phyloP scores from a whole-genome alignment of 2,113 vertebrate species.

The Rhabdomys dilectus region DNA sequence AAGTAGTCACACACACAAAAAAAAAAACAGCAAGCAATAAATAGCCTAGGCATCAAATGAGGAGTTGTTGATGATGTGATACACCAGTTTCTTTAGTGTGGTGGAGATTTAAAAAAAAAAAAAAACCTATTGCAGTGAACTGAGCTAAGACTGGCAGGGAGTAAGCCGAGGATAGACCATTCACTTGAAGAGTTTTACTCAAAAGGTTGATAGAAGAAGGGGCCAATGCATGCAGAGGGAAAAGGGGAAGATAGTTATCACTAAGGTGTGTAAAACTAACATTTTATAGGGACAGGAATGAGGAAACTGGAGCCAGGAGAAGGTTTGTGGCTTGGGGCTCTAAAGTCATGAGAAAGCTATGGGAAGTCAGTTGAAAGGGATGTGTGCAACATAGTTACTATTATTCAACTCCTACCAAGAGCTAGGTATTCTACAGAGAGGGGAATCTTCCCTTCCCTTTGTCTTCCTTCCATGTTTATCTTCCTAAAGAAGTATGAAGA shows the following conservation, averaged over 20 bases:
- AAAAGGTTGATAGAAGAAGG: background rate
- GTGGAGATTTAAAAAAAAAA: background rate
- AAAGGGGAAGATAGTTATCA: background rate
- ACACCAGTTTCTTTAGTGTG: background rate
- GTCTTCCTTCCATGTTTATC: background rate
- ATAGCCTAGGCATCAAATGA: background rate
- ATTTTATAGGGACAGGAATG: background rate
- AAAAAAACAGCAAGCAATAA: background rate
- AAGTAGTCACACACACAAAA: background rate
- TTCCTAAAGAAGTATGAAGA: background rate
- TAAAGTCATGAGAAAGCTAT: background rate
- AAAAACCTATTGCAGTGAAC: background rate
- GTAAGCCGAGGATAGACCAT: background rate
- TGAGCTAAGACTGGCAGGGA: background rate
- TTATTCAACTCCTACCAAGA: background rate
- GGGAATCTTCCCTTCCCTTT: constrained; percentile 3
- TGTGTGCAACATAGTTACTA: background rate
- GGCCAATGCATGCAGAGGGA: background rate
- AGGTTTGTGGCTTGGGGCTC: too few relatives aligned
- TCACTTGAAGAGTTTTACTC: background rate
- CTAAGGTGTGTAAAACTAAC: background rate
- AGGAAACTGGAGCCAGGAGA: background rate
- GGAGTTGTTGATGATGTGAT: background rate
- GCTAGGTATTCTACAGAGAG: background rate
- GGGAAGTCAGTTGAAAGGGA: background rate